phyloP scores from a whole-genome alignment of 2,888 invertebrate species.

The Seira sanloemensis region DNA sequence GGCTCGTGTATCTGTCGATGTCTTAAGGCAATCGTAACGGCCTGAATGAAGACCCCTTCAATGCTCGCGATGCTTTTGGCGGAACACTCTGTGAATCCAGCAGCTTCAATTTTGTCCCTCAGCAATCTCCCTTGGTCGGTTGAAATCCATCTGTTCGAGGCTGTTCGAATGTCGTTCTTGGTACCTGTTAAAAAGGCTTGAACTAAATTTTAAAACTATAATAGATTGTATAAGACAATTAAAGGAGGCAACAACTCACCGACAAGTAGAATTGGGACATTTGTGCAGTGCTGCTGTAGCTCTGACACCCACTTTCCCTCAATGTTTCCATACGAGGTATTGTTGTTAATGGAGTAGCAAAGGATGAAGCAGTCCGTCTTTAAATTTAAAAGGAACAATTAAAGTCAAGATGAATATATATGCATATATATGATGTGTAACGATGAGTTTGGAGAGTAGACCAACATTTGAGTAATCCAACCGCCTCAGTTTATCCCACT shows the following conservation, averaged over 20 bases:
- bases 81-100: constrained; percentile 88
- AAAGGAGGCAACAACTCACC: constrained; percentile 79
- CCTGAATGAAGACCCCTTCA: constrained; percentile 85
- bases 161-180: constrained; percentile 57
- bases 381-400: neutral
- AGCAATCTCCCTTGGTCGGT: constrained; percentile 83
- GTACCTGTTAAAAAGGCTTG: constrained; percentile 62
- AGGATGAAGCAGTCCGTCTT: constrained; percentile 91
- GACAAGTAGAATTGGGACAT: constrained; percentile 88
- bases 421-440: neutral
- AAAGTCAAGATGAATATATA: neutral
- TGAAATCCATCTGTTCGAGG: constrained; percentile 47
- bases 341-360: constrained; percentile 88
- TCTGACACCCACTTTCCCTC: constrained; percentile 91
- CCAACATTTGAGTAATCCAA: constrained; percentile 90
- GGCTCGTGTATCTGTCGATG: too few species aligned
- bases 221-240: too few species aligned
- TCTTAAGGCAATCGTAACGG: constrained; percentile 77
- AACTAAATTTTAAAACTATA: too few species aligned
- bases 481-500: constrained; percentile 91
- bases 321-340: constrained; percentile 88
- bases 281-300: constrained; percentile 86
- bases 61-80: constrained; percentile 86
- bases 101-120: constrained; percentile 83
- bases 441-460: too few species aligned